These are phyloP conservation scores for Ochotona curzoniae DNA, from an alignment of 2,113 vertebrate species.

Conservation along the genomic window DNA sequence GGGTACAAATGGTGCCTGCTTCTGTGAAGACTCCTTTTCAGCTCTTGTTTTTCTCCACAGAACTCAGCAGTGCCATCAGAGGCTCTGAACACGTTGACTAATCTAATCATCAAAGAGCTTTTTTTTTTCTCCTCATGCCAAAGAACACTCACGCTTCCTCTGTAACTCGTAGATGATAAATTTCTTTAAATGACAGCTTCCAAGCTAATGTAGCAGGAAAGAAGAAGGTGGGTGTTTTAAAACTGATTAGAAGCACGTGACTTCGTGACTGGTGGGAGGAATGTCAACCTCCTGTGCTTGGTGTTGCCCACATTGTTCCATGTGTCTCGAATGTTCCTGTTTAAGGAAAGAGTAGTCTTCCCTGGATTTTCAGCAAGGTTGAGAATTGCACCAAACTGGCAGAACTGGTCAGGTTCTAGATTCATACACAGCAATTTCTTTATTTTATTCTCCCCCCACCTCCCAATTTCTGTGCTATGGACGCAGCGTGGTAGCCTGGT, in stretches of 20 bases:
- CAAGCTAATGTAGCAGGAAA: slow-evolving; percentile 12
- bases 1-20: neutral
- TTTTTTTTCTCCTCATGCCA: slow-evolving; percentile 16
- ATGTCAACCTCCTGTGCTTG: slow-evolving; percentile 37
- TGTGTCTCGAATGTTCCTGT: slow-evolving; percentile 8
- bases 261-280: slow-evolving; percentile 58
- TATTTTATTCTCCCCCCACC: neutral
- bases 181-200: slow-evolving; percentile 55
- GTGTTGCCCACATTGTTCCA: slow-evolving; percentile 52
- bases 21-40: neutral
- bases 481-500: no score
- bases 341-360: slow-evolving; percentile 2
- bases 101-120: slow-evolving; percentile 18
- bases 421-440: neutral
- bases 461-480: no score
- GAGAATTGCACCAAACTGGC: neutral
- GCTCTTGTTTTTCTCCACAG: neutral
- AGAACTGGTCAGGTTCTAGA: neutral
- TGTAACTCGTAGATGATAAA: neutral
- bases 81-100: slow-evolving; percentile 27
- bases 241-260: no score
- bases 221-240: slow-evolving; percentile 48
- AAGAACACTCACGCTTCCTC: neutral
- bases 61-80: neutral
- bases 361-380: neutral